Evolutionary conservation across 2,797 vertebrate species (phyloP).

Genomic region (Periophthalmus magnuspinnatus): DNA sequence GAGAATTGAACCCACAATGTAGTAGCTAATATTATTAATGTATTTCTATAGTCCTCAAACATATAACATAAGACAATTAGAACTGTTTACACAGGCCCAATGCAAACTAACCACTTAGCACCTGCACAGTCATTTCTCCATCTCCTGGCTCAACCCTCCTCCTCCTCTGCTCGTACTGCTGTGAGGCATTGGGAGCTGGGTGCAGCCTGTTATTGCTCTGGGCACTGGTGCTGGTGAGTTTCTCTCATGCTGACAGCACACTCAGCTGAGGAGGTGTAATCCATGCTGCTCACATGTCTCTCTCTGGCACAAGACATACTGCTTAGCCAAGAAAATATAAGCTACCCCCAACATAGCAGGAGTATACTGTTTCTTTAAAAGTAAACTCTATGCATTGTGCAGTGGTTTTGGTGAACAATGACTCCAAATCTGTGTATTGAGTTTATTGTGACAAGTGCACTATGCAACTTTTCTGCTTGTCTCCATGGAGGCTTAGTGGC

Average conservation of each 20-base stretch:
- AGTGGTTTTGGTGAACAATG: neutral
- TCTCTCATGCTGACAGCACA: slow-evolving; percentile 37
- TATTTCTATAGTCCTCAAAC: no score
- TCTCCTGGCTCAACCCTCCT: slow-evolving; percentile 28
- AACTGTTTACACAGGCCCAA: slow-evolving; percentile 34
- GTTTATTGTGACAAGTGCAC: neutral
- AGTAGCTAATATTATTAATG: no score
- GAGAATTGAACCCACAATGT: no score
- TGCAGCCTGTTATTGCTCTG: slow-evolving; percentile 49
- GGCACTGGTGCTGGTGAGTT: slow-evolving; percentile 27
- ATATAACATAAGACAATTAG: slow-evolving; percentile 23
- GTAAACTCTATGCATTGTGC: neutral
- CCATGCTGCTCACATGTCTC: slow-evolving; percentile 29
- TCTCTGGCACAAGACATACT: slow-evolving; percentile 6
- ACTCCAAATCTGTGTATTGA: neutral
- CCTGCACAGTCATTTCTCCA: slow-evolving; percentile 13
- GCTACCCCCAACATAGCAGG: neutral
- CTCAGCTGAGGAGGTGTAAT: slow-evolving; percentile 38
- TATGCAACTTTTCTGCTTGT: no score
- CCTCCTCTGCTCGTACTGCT: slow-evolving; percentile 21
- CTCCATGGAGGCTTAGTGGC: no score
- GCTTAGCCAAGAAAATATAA: neutral
- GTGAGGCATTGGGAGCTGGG: slow-evolving; percentile 36
- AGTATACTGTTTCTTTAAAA: neutral
- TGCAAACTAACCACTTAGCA: slow-evolving; percentile 29